Percentiles rank a stretch among this genome's conserved stretches.
These are phyloP conservation scores for Phrynosoma platyrhinos DNA, from an alignment of 2,113 vertebrate genomes.

Conservation along the genomic window DNA sequence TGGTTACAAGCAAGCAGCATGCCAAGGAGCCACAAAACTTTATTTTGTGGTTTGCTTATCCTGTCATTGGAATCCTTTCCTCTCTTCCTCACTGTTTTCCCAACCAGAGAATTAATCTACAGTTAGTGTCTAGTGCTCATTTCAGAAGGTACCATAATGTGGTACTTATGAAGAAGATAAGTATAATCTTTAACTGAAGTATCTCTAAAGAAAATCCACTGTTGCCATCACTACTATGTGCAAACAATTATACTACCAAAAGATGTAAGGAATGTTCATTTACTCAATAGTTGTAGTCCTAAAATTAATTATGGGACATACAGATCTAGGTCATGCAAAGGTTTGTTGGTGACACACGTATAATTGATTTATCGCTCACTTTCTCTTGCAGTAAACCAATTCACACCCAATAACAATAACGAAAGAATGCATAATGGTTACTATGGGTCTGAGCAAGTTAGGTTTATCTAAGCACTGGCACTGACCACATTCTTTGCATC, in stretches of 20 bases:
- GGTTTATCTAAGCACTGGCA: constrained; percentile 3
- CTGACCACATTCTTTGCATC: constrained; percentile 17
- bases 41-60: too few species aligned
- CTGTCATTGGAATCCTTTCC: not conserved
- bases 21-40: too few species aligned
- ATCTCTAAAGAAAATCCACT: not conserved
- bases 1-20: too few species aligned
- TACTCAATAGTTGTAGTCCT: not conserved
- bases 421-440: constrained; percentile 27
- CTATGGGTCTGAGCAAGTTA: not conserved
- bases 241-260: not conserved
- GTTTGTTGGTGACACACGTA: constrained; percentile 23
- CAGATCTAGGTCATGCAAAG: not conserved
- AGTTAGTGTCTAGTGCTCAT: too few species aligned
- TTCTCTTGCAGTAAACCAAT: constrained; percentile 10
- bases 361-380: constrained; percentile 43
- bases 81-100: too few species aligned
- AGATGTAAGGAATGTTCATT: not conserved
- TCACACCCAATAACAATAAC: not conserved
- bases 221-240: not conserved
- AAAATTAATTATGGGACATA: not conserved
- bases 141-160: too few species aligned
- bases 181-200: too few species aligned
- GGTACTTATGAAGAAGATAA: too few species aligned
- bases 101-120: too few species aligned